phyloP scores from a whole-genome alignment of 2,797 vertebrate species.

The Galagoides demidoff region DNA sequence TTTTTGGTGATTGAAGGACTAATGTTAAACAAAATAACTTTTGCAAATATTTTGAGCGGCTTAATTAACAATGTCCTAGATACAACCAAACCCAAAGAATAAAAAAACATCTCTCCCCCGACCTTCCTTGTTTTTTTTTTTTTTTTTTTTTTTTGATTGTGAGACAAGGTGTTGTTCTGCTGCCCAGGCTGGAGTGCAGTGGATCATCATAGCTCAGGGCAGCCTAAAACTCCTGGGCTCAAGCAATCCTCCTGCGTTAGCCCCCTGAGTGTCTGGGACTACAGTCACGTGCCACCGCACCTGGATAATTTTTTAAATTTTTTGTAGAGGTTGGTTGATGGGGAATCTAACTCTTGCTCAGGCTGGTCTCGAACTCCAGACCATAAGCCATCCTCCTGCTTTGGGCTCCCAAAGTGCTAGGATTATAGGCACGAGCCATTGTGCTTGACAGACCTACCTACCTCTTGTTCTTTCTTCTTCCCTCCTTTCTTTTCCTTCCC shows the following conservation, averaged over 20 bases:
- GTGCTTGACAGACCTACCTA: not conserved
- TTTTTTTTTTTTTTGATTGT: not conserved
- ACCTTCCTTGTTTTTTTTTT: too few relatives aligned
- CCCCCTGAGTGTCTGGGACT: not conserved
- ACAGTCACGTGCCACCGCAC: not conserved
- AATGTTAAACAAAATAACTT: conserved; percentile 30
- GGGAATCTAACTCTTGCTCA: not conserved
- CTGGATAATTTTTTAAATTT: not conserved
- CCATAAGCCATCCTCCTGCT: not conserved
- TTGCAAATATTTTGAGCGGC: conserved; percentile 35
- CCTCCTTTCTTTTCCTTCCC: too few relatives aligned
- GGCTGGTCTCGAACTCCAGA: not conserved
- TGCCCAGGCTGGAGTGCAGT: not conserved
- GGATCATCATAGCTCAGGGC: not conserved
- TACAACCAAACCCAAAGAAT: not conserved
- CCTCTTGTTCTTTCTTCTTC: not conserved
- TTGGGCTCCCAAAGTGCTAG: not conserved
- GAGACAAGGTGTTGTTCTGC: not conserved
- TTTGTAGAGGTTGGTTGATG: not conserved
- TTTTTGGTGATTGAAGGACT: not conserved
- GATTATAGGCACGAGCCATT: not conserved
- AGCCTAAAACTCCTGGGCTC: not conserved
- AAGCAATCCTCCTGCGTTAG: not conserved
- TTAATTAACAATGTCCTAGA: conserved; percentile 19
- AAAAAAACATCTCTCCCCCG: not conserved